Evolutionary conservation across 1,140 invertebrate genomes (phyloP).

Genomic region (Heliconius hermathena): DNA sequence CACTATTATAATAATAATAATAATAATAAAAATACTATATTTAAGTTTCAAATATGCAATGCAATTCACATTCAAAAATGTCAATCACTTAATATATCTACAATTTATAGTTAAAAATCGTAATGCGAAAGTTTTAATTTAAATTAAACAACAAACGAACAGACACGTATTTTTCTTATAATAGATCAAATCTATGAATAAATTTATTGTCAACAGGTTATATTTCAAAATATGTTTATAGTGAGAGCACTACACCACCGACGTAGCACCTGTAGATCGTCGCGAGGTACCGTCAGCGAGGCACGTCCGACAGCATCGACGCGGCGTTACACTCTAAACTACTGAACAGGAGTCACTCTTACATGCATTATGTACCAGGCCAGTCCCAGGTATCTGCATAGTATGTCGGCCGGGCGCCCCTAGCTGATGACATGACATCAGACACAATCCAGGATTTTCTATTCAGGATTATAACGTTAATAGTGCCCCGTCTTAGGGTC

Average conservation of each 20-base stretch:
- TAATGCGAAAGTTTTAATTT: background rate
- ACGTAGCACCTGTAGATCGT: constrained; percentile 40
- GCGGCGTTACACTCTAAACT: constrained; percentile 32
- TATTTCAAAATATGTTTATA: constrained; percentile 7
- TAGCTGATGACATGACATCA: background rate
- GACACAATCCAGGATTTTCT: too few relatives aligned
- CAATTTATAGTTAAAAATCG: background rate
- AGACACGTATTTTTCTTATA: too few relatives aligned
- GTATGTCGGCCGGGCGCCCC: background rate
- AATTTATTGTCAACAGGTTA: constrained; percentile 39
- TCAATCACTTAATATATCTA: background rate
- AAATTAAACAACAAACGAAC: background rate
- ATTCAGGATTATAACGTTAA: too few relatives aligned
- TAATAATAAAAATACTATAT: background rate
- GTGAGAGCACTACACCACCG: background rate
- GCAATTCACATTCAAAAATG: background rate
- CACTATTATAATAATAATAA: background rate
- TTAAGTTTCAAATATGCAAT: background rate
- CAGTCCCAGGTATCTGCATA: background rate
- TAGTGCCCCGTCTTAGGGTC: too few relatives aligned
- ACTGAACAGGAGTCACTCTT: background rate
- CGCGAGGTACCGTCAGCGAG: constrained; percentile 15
- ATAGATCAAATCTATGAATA: constrained; percentile 20
- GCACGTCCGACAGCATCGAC: constrained; percentile 33
- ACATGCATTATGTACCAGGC: background rate